phyloP scores from a whole-genome alignment of 2,888 invertebrate species.

The Meandrusa payeni region DNA sequence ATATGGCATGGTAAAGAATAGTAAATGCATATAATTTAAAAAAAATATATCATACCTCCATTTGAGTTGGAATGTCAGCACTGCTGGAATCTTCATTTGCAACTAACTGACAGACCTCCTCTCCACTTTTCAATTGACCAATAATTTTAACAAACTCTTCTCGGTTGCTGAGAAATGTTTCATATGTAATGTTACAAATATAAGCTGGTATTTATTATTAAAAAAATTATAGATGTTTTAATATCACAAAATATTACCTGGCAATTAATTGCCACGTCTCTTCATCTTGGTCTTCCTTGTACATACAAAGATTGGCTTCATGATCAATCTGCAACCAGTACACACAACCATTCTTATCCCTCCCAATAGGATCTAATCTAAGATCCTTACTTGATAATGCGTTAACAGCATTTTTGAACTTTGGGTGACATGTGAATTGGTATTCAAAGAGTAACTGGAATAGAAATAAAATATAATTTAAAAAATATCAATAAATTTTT shows the following conservation, averaged over 20 bases:
- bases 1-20: no score
- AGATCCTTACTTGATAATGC: constrained; percentile 89
- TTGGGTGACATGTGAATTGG: constrained; percentile 96
- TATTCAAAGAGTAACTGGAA: constrained; percentile 92
- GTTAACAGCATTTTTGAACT: constrained; percentile 94
- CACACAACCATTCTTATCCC: constrained; percentile 93
- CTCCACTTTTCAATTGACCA: constrained; percentile 85
- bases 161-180: constrained; percentile 80
- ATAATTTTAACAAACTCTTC: constrained; percentile 91
- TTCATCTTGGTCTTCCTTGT: constrained; percentile 97
- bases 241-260: constrained; percentile 70
- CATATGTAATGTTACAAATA: constrained; percentile 11
- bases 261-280: constrained; percentile 97
- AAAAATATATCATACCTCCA: constrained; percentile 35
- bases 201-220: no score
- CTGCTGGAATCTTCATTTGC: constrained; percentile 70
- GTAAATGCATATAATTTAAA: no score
- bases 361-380: constrained; percentile 93
- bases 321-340: constrained; percentile 97
- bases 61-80: constrained; percentile 46
- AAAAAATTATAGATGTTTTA: no score
- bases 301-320: constrained; percentile 93
- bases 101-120: constrained; percentile 78
- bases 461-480: neutral
- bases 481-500: no score